Evolutionary conservation across 2,888 invertebrate genomes (phyloP).

Genomic region (Dasysyrphus tricinctus): DNA sequence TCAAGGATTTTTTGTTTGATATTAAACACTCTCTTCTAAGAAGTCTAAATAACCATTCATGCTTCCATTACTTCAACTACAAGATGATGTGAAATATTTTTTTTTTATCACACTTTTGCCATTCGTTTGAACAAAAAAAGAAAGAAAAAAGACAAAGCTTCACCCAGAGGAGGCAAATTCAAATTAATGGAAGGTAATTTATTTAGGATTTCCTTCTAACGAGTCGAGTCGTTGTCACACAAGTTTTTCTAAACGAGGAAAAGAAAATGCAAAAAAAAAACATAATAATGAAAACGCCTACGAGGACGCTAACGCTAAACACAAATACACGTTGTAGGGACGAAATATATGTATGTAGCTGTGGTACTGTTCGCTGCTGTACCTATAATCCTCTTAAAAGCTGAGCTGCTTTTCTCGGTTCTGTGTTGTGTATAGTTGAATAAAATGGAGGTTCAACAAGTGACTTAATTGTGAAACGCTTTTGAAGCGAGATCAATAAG

Average conservation of each 20-base stretch:
- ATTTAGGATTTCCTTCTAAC: constrained; percentile 56
- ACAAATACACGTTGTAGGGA: constrained; percentile 1
- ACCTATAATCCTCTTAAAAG: constrained; percentile 48
- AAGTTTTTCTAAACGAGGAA: not conserved
- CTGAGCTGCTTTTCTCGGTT: constrained; percentile 19
- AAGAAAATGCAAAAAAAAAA: constrained; percentile 5
- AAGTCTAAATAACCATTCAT: constrained; percentile 42
- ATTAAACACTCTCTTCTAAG: constrained; percentile 12
- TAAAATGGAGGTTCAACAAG: constrained; percentile 47
- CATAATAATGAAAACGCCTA: constrained; percentile 52
- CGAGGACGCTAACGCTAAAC: constrained; percentile 50
- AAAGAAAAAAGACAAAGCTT: constrained; percentile 28
- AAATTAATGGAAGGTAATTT: constrained; percentile 71
- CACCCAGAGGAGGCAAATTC: constrained; percentile 25
- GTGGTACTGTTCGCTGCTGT: constrained; percentile 1
- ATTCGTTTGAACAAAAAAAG: not conserved
- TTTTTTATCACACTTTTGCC: constrained; percentile 56
- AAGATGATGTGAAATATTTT: constrained; percentile 31
- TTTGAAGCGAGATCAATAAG: constrained; percentile 47
- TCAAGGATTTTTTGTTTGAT: constrained; percentile 11
- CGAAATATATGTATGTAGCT: not conserved
- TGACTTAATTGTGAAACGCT: constrained; percentile 50
- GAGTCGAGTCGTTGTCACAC: constrained; percentile 40
- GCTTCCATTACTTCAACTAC: constrained; percentile 7
- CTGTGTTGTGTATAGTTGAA: not conserved